A percentile compares a stretch with the other conserved stretches of the same genome.
These are phyloP conservation scores for Lacanobia oleracea DNA, from an alignment of 2,888 invertebrate genomes.

Conservation along the genomic window DNA sequence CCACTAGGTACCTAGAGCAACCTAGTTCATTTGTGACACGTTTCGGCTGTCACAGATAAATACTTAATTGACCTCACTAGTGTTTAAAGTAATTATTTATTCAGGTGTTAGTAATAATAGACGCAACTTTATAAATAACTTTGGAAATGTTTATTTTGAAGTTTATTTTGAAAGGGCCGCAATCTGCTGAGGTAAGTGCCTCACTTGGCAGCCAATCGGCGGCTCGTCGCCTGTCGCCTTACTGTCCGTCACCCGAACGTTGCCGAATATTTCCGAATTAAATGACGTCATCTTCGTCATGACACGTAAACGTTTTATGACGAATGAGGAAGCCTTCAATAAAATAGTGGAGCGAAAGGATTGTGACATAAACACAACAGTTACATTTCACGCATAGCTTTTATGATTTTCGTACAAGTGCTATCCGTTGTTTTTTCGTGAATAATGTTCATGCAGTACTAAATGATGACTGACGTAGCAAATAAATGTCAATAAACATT, in stretches of 20 bases:
- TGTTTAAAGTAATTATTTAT: constrained; percentile 2
- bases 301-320: constrained; percentile 29
- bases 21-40: constrained; percentile 1
- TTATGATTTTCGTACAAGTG: constrained; percentile 3
- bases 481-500: neutral
- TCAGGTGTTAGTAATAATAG: neutral
- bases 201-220: constrained; percentile 31
- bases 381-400: neutral
- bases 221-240: constrained; percentile 39
- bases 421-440: neutral
- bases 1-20: neutral
- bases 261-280: constrained; percentile 6
- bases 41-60: constrained; percentile 17
- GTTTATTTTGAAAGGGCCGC: neutral
- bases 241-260: constrained; percentile 29
- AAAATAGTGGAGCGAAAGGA: constrained; percentile 22
- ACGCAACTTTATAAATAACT: neutral
- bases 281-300: constrained; percentile 9
- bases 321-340: constrained; percentile 20
- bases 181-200: constrained; percentile 30
- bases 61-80: constrained; percentile 10
- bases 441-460: neutral
- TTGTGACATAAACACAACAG: constrained; percentile 13
- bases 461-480: neutral
- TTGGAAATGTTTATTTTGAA: neutral